Base-by-base conservation (phyloP, 2,797 vertebrate genomes). In the Salmo trutta region DNA sequence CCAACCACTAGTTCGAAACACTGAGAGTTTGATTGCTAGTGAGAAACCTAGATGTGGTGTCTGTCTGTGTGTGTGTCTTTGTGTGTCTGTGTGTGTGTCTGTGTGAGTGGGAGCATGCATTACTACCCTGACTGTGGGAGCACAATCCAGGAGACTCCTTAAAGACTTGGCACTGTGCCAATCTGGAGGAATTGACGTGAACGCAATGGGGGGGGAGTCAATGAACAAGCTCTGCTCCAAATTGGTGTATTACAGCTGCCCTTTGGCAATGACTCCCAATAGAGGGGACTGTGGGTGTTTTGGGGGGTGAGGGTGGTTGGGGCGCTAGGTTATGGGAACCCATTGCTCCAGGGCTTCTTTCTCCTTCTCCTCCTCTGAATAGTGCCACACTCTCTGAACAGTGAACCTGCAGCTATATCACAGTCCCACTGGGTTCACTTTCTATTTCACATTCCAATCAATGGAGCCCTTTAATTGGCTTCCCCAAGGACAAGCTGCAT, bases 141-240 rank as follows among this genome's bases (percentile, higher is more conserved):
- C 19, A 64, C 73, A 78, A 90, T 89, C 84, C 82, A 72, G 83
- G 85, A 79, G 82, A 4, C 75, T 81, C 3, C 76, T 85, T 75
- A 73, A 71, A 86, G 78, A 86, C 69, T 80, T 87, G 89, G 87
- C 82, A 54, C 56, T 2, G 51, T 75, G 79, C 85, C 90, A 86
- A 77, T 64, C 51, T 71, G 76, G 80, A 83, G 77, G 52, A 88
- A 82, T 79, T 80, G 79, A 85, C 86, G 85, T 83, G 84, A 87
- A 89, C 87, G 83, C 86, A 89, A 88, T 88, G 88, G 86, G 86
- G 79, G 64, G 75, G 78, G 88, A 83, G 82, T 86, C 87, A 87
- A 93, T 91, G 90, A 92, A 91, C 83, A 86, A 90, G 90, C 84
- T 90, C 88, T 87, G 80, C 88, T 88, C 85, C 71, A 92, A 93